Percentiles rank a stretch among this genome's conserved stretches.
These are phyloP conservation scores for Jordanella pulchra DNA, from an alignment of 2,797 vertebrate genomes.

Conservation along the genomic window DNA sequence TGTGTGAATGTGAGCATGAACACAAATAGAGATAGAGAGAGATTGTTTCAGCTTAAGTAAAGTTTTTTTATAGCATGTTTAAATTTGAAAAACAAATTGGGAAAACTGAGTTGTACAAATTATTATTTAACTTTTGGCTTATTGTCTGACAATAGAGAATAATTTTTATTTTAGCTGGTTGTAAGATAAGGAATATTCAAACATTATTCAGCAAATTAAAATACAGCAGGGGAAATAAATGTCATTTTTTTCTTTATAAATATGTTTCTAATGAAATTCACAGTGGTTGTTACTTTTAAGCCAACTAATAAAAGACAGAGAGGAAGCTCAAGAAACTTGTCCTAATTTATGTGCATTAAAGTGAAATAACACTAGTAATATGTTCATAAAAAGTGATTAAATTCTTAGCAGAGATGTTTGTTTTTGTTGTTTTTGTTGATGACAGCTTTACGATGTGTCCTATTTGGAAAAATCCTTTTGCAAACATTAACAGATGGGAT, in stretches of 20 bases:
- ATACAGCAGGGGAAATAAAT: not conserved
- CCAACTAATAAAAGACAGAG: not conserved
- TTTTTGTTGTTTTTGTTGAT: no score
- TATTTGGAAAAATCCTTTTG: no score
- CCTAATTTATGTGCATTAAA: no score
- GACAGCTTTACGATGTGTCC: no score
- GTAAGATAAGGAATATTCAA: slow-evolving; percentile 47
- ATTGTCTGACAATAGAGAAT: slow-evolving; percentile 55
- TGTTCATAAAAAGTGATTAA: no score
- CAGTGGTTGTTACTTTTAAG: not conserved
- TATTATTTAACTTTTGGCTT: slow-evolving; percentile 29
- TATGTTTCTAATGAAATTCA: no score
- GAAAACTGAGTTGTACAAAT: not conserved
- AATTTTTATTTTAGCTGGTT: slow-evolving; percentile 64
- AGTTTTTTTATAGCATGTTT: slow-evolving; percentile 12
- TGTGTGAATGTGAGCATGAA: not conserved
- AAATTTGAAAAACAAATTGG: slow-evolving; percentile 18
- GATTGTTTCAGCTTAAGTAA: slow-evolving; percentile 18
- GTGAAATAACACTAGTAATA: no score
- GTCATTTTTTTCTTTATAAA: not conserved
- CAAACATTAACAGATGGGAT: not conserved
- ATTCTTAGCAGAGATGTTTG: no score
- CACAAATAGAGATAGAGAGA: slow-evolving; percentile 38
- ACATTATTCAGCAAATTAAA: slow-evolving; percentile 20
- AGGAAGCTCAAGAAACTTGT: not conserved